These are phyloP conservation scores for Bicyclus anynana DNA, from an alignment of 1,140 invertebrate species.

Conservation along the genomic window DNA sequence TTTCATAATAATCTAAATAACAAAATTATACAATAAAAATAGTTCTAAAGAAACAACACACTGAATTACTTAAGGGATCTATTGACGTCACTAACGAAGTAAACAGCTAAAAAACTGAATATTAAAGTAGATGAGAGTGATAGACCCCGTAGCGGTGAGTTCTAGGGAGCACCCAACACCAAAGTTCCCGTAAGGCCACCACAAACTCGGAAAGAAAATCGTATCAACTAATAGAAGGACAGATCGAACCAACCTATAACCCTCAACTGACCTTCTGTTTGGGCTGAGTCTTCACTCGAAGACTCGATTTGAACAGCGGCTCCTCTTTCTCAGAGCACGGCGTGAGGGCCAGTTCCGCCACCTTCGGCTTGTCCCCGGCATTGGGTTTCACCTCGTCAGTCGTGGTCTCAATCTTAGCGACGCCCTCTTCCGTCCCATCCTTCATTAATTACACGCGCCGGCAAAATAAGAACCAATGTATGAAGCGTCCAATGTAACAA, in stretches of 20 bases:
- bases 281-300: conserved; percentile 54
- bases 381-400: conserved; percentile 66
- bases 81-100: conserved; percentile 16
- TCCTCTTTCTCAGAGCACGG: conserved; percentile 57
- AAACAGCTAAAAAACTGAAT: conserved; percentile 10
- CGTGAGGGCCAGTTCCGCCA: conserved; percentile 24
- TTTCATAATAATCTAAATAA: not conserved
- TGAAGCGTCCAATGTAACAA: conserved; percentile 51
- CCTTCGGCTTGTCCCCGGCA: conserved; percentile 38
- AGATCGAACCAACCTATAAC: conserved; percentile 31
- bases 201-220: conserved; percentile 36
- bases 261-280: conserved; percentile 70
- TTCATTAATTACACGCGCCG: conserved; percentile 60
- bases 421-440: conserved; percentile 54
- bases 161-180: conserved; percentile 29
- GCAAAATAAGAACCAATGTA: conserved; percentile 66
- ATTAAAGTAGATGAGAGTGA: conserved; percentile 18
- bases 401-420: conserved; percentile 66
- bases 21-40: not conserved
- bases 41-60: conserved; percentile 14
- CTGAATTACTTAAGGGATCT: not conserved
- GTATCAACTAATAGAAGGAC: conserved; percentile 51
- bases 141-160: conserved; percentile 26
- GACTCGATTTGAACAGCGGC: conserved; percentile 73
- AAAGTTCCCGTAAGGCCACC: conserved; percentile 35